A percentile compares a stretch with the other conserved stretches of the same genome.
phyloP scores from a whole-genome alignment of 2,113 vertebrate species.

The Otolemur garnettii region DNA sequence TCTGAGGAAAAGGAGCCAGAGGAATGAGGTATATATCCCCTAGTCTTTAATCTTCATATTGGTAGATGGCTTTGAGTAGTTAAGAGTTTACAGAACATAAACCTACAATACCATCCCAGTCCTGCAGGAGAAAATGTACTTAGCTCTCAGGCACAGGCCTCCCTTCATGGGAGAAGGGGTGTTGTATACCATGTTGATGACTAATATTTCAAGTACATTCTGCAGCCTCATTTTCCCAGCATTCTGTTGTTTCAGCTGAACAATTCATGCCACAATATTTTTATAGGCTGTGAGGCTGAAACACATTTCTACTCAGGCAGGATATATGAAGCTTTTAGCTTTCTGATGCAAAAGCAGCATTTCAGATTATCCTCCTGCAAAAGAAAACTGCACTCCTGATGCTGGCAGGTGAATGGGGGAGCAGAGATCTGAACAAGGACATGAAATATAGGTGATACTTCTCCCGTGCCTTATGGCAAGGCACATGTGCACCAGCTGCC shows the following conservation, averaged over 20 bases:
- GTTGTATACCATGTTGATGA: conserved; percentile 70
- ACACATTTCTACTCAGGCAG: conserved; percentile 71
- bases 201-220: conserved; percentile 80
- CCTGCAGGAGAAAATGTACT: conserved; percentile 27
- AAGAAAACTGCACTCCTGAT: conserved; percentile 75
- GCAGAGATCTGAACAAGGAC: conserved; percentile 79
- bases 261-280: conserved; percentile 82
- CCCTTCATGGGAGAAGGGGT: conserved; percentile 2
- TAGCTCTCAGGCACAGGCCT: conserved; percentile 40
- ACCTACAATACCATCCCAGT: conserved; percentile 35
- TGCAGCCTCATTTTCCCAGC: conserved; percentile 74
- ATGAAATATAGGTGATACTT: conserved; percentile 80
- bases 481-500: conserved; percentile 77
- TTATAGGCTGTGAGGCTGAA: conserved; percentile 79
- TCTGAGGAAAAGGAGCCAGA: not conserved
- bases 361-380: conserved; percentile 80
- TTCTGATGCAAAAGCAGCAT: conserved; percentile 80
- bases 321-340: conserved; percentile 81
- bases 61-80: not conserved
- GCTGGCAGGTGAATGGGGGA: conserved; percentile 74
- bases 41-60: conserved; percentile 40
- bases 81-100: conserved; percentile 46
- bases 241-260: conserved; percentile 83
- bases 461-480: conserved; percentile 53
- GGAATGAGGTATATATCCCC: not conserved